Base-by-base conservation (phyloP, 2,888 invertebrate species). In the Rhodophaea formosa region DNA sequence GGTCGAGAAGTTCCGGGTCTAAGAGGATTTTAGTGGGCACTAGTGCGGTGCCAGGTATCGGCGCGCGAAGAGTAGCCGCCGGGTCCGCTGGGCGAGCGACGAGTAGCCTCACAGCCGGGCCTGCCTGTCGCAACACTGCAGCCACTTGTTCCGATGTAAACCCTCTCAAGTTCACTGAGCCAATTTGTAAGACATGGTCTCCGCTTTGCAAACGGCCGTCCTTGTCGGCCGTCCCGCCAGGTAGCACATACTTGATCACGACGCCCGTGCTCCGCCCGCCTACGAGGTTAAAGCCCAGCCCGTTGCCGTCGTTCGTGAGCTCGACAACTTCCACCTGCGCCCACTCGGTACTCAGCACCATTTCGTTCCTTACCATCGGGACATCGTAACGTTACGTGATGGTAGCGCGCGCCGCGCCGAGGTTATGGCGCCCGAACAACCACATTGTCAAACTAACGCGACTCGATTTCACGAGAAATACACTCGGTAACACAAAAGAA, bases 271-370 rank as follows among this genome's bases (percentile, higher is more conserved):
- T 98, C 66, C 98, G 95, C 44, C 97, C 97, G 68, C 99, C 99
- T 72, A 99, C 98, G 79, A 99, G 96, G 72, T 99, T 99, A 90
- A 99, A 99, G 65, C 99, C 99, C 74, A 99, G 94, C 57, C 99
- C 98, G 77, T 97, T 97, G 71, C 98, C 99, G 93, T 99, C 99
- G 89, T 99, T 99, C 72, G 96, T 94, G 75, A 99, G 94, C 91
- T 99, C 99, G 87, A 99, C 98, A 78, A 98, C 97, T 95, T 99
- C 99, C 86, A 99, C 98, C 93, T 99, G 99, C 75, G 98, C 98
- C 98, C 98, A 99, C 94, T 99, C 99, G 86, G 99, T 99, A 92
- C 97, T 98, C 92, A 99, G 94, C 94, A 94, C 94, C 94, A 94
- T 94, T 80, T 86, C 89, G 79, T 72, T 71, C 72, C 80, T 86